Base-by-base conservation (phyloP, 1,140 invertebrate species). In the Drosophila serrata region DNA sequence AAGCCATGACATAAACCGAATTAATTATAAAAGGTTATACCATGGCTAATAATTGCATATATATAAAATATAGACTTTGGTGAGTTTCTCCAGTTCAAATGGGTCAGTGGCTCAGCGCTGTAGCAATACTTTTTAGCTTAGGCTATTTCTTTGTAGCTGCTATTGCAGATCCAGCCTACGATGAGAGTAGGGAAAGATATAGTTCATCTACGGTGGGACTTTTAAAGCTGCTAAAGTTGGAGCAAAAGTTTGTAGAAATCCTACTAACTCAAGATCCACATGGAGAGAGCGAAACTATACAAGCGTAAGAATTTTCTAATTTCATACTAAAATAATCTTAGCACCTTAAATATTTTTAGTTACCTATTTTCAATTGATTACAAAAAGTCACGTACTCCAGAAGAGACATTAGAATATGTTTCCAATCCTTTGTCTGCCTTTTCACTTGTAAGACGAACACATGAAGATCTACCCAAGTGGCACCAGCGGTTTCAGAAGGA, bases 381-480 rank as follows among this genome's bases (percentile, higher is more conserved):
- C n/a, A 27, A 46, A 12, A 37, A 22, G 7, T 15, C 45, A 6
- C 37, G 2, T 19, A 59, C 11, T 19, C 9, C 1, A 7, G n/a
- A 31, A 9, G 29, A 33, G 8, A 39, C 31, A 8, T 42, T 64
- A 17, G 48, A 67, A 15, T 82, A 55, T 48, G 48, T 86, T 8
- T 64, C 61, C 5, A 86, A 87, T 58, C 79, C 79, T 0, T 33
- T 87, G 17, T 68, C 78, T 48, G 82, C 57, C 1, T 87, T 72
- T 24, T 17, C n/a, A 3, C 64, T 86, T 9, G 6, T 86, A 4
- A 37, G 79, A 2, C 48, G 82, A 1, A 51, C 75, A 2, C 64
- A 70, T 13, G 57, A 86, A 11, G 79, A 85, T 45, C 81, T 80
- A 55, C 53, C 64, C 11, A 81, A 82, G 27, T 75, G 62, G 82